phyloP scores from a whole-genome alignment of 1,140 invertebrate species.

The Euwallacea similis region DNA sequence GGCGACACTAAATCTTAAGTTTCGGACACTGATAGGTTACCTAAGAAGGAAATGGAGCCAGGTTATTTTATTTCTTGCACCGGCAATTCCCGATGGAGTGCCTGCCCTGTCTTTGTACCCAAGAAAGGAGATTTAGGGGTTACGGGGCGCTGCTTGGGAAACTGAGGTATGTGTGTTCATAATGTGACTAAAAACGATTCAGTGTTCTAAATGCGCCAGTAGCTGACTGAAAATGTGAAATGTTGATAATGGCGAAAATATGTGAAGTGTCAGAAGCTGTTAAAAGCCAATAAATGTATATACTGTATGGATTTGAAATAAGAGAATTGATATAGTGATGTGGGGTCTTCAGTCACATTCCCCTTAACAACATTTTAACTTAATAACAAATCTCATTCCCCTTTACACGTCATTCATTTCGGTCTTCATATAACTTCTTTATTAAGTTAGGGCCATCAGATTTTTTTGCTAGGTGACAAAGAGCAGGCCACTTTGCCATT shows the following conservation, averaged over 20 bases:
- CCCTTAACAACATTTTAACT: constrained; percentile 14
- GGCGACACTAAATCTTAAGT: constrained; percentile 1
- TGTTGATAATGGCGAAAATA: too few relatives aligned
- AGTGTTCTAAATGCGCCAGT: too few relatives aligned
- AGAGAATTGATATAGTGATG: too few relatives aligned
- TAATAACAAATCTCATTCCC: constrained; percentile 21
- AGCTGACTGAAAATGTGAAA: too few relatives aligned
- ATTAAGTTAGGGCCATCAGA: constrained; percentile 46
- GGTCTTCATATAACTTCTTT: constrained; percentile 45
- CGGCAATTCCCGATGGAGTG: neutral
- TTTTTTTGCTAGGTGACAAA: constrained; percentile 40
- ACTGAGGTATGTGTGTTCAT: too few relatives aligned
- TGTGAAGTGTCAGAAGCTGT: too few relatives aligned
- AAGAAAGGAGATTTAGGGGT: too few relatives aligned
- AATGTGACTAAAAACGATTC: too few relatives aligned
- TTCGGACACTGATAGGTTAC: constrained; percentile 3
- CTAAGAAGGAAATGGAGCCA: neutral
- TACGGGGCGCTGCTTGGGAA: too few relatives aligned
- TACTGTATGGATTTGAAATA: too few relatives aligned
- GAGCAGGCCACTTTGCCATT: constrained; percentile 25
- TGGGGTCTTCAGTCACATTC: too few relatives aligned
- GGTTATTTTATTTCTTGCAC: constrained; percentile 4
- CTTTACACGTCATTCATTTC: constrained; percentile 14
- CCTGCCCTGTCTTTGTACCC: neutral
- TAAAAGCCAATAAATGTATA: too few relatives aligned